Base-by-base conservation (phyloP, 2,113 vertebrate species). In the Xyliphius kryptos region DNA sequence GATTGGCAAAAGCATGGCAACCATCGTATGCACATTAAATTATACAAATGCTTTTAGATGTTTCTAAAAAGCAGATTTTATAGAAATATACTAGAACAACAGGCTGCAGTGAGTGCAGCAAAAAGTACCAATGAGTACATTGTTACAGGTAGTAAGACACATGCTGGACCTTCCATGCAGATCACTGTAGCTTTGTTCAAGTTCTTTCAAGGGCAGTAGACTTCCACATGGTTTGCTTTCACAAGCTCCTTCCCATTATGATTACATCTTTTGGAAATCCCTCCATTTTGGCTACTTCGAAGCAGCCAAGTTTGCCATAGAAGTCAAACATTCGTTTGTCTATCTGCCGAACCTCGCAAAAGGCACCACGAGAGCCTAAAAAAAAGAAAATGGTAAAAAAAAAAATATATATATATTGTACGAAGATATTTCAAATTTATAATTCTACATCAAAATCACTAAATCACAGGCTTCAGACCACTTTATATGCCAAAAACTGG, bases 251-350 rank as follows among this genome's bases (percentile, higher is more conserved):
- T 76, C 95, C 95, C 88, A 99, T 95, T 75, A 99, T 92, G 83
- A 97, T 89, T 80, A 94, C 72, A 74, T 97, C 93, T 88, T 99
- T 99, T 67, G 95, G 95, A 82, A 99, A 98, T 73, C 95, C 96
- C 74, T 99, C 96, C 94, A 97, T 98, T 83, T 94, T 98, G 77
- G 96, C 94, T 72, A 98, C 95, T 89, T 98, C 95, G 72, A 97
- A 97, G 78, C 92, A 99, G 74, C 96, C 96, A 73, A 99, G 88
- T 69, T 97, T 97, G 83, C 92, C 90, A 82, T 99, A 99, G 74
- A 99, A 99, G 82, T 98, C 95, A 87, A 97, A 75, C 88, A 95
- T 97, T 79, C 93, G 88, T 83, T 94, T 97, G 83, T 99, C 96
- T 63, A 88, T 88, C 75, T 94, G 92, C 76, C 92, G 91, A 66